These are phyloP conservation scores for Limnodromus scolopaceus DNA, from an alignment of 2,797 vertebrate species.

Conservation along the genomic window DNA sequence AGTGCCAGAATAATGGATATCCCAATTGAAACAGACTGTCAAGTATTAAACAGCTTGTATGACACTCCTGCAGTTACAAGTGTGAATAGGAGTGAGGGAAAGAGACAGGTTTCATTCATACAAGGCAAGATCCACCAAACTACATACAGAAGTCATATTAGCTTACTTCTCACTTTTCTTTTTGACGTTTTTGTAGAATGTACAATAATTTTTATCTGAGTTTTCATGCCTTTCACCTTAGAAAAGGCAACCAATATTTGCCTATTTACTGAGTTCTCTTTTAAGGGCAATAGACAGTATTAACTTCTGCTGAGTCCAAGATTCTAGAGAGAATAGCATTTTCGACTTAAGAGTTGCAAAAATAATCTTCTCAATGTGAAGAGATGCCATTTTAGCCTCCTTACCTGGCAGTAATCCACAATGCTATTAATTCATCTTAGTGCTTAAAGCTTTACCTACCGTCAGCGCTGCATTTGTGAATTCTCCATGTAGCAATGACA, in stretches of 20 bases:
- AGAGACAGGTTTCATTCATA: conserved; percentile 34
- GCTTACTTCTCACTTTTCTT: not conserved
- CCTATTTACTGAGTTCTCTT: not conserved
- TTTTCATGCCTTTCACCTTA: not conserved
- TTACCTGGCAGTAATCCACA: not conserved
- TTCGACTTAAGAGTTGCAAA: not conserved
- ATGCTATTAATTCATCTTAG: not conserved
- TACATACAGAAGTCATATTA: not conserved
- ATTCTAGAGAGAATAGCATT: not conserved
- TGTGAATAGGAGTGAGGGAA: not conserved
- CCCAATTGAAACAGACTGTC: conserved; percentile 1
- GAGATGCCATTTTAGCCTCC: not conserved
- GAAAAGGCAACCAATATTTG: not conserved
- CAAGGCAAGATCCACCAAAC: not conserved
- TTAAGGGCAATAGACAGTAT: not conserved
- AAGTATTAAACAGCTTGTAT: not conserved
- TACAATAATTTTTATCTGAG: not conserved
- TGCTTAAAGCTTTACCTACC: not conserved
- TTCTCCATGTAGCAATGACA: not conserved
- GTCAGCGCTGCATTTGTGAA: not conserved
- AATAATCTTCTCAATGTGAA: not conserved
- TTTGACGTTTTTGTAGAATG: not conserved
- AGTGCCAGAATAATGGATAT: conserved; percentile 3
- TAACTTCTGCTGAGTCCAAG: not conserved
- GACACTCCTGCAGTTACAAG: not conserved